Conservation (phyloP, 1,140 invertebrate genomes). For the Aphidius ervi region DNA sequence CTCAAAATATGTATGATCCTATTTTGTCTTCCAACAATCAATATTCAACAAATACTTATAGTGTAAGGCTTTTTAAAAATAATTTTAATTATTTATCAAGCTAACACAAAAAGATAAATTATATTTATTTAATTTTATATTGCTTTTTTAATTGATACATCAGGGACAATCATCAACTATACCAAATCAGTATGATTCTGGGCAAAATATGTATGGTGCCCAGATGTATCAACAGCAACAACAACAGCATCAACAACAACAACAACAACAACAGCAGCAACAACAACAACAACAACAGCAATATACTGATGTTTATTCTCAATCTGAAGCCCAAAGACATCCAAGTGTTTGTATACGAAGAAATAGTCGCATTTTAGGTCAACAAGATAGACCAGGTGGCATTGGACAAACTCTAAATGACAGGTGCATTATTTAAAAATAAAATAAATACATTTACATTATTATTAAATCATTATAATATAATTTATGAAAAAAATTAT, state of each 20-base stretch:
- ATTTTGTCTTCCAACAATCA: conserved; percentile 37
- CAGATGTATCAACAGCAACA: conserved; percentile 28
- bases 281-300: conserved; percentile 32
- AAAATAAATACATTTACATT: neutral
- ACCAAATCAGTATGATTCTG: conserved; percentile 40
- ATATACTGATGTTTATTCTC: conserved; percentile 38
- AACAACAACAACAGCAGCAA: conserved; percentile 28
- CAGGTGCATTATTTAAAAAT: conserved; percentile 32
- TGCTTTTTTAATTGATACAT: neutral
- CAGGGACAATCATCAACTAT: conserved; percentile 16
- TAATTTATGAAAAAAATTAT: conserved; percentile 5
- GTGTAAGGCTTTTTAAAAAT: conserved; percentile 30
- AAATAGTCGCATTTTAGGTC: conserved; percentile 44
- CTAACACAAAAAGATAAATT: neutral
- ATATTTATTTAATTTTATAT: conserved; percentile 28
- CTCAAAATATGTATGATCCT: conserved; percentile 30
- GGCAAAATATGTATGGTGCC: conserved; percentile 40
- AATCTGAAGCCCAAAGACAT: conserved; percentile 34
- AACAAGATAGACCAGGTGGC: conserved; percentile 45
- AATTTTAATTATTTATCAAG: neutral
- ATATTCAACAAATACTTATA: conserved; percentile 34
- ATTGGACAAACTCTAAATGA: conserved; percentile 49
- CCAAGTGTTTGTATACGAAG: conserved; percentile 45
- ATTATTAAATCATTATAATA: neutral
- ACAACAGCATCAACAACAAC: conserved; percentile 13